Evolutionary conservation across 2,113 vertebrate species (phyloP), one percentile per base, ranked within the genome.

Genomic region (Thunnus maccoyii): DNA sequence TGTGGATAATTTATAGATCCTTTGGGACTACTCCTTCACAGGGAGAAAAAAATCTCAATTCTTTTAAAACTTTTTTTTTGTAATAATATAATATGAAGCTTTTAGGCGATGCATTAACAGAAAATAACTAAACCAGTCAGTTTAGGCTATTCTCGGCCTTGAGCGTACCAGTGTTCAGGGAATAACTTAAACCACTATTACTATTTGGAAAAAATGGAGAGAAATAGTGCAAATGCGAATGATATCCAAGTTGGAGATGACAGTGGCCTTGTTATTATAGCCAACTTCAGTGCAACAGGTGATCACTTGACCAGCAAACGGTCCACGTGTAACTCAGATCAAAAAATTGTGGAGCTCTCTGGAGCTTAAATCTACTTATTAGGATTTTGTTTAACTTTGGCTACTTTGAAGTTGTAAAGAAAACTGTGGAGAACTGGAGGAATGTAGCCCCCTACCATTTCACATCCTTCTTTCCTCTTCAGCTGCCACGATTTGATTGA

Each of bases 171-270:
- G 70, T 87, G 92, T 95, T 95, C 95, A 96, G 95, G 95, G 91
- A 95, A 93, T 90, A 83, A 93, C 84, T 92, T 87, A 92, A 95
- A 95, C 95, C 95, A 96, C 95, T 96, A 95, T 69, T 79, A 67
- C 22, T 84, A 78, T 86, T 89, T 92, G 76, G 89, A 91, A 63
- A 50, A 82, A 88, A 83, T 47, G 85, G 66, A 89, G 72, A 80
- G 36, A 78, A 68, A 79, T 77, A 18, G 57, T 75, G 73, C 62
- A 66, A 76, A 88, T 64, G 44, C 25, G 36, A 74, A 68, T 22
- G 50, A 60, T 66, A 79, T 82, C 56, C 36, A 80, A 85, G 75
- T 72, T 74, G 65, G 70, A 83, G 70, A 80, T 73, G 84, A 80
- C 82, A 83, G 68, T 78, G 87, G 84, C 70, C 76, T 84, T 74